Evolutionary conservation across 2,888 invertebrate species (phyloP).

Genomic region (Odontocolon sp.): DNA sequence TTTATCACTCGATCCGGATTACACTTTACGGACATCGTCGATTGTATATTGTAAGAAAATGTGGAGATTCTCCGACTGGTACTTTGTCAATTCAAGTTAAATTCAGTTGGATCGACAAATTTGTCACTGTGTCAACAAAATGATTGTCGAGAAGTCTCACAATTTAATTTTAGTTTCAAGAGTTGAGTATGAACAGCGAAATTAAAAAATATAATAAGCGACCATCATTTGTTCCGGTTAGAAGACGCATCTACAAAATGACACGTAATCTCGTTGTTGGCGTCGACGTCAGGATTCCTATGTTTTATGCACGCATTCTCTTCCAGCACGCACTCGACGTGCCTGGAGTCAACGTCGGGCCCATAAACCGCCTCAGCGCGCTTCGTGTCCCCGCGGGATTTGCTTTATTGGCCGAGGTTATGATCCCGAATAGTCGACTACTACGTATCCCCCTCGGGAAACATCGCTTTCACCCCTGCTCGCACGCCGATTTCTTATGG

Average conservation of each 20-base stretch:
- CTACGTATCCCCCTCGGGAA: slow-evolving; percentile 18
- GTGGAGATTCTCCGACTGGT: no score
- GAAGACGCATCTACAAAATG: neutral
- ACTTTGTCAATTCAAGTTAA: no score
- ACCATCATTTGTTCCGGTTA: neutral
- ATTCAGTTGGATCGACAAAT: no score
- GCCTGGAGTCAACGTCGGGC: slow-evolving; percentile 38
- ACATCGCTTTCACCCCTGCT: slow-evolving; percentile 24
- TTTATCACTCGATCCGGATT: neutral
- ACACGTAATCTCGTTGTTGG: slow-evolving; percentile 8
- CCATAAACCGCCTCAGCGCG: slow-evolving; percentile 67
- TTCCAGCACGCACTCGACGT: slow-evolving; percentile 9
- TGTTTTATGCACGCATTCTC: slow-evolving; percentile 49
- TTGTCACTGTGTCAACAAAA: no score
- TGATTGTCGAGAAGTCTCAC: no score
- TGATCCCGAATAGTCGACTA: slow-evolving; percentile 66
- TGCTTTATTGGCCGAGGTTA: slow-evolving; percentile 71
- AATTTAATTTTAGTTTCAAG: no score
- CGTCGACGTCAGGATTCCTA: neutral
- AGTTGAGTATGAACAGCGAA: no score
- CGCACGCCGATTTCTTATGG: slow-evolving; percentile 71
- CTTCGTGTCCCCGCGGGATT: slow-evolving; percentile 62
- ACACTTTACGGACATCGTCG: neutral
- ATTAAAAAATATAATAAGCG: neutral
- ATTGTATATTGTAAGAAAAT: neutral